These are phyloP conservation scores for Kryptolebias marmoratus DNA, from an alignment of 2,113 vertebrate genomes.

Conservation along the genomic window DNA sequence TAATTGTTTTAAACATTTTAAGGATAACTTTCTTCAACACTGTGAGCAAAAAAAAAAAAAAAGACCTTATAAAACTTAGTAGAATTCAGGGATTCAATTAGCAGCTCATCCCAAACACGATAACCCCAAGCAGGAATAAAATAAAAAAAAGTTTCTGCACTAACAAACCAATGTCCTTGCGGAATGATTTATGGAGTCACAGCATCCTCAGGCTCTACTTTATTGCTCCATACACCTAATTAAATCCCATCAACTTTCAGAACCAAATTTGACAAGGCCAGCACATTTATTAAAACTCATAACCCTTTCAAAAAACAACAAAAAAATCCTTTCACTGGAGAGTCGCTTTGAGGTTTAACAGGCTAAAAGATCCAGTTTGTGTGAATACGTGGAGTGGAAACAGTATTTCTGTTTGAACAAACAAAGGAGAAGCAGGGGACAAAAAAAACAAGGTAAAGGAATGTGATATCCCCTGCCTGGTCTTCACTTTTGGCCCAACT, in stretches of 20 bases:
- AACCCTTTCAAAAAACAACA: conserved; percentile 8
- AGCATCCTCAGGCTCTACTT: conserved; percentile 15
- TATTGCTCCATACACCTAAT: conserved; percentile 33
- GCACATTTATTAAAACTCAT: conserved; percentile 13
- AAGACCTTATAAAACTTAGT: not conserved
- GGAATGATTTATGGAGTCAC: conserved; percentile 22
- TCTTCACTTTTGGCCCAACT: conserved; percentile 17
- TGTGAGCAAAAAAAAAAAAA: not conserved
- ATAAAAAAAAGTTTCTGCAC: not conserved
- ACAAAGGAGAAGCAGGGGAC: not conserved
- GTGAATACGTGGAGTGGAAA: conserved; percentile 24
- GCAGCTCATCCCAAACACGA: not conserved
- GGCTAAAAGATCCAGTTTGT: not conserved
- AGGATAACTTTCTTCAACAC: not conserved
- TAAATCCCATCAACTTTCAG: conserved; percentile 17
- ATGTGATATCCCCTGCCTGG: conserved; percentile 35
- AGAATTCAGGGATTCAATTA: conserved; percentile 40
- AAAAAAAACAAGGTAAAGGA: conserved; percentile 21
- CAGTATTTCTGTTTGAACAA: conserved; percentile 30
- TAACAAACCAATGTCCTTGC: conserved; percentile 43
- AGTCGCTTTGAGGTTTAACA: not conserved
- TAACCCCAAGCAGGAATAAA: conserved; percentile 14
- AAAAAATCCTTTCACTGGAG: not conserved
- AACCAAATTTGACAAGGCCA: conserved; percentile 6
- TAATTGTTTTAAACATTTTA: not conserved